Base-by-base conservation (phyloP, 1,140 invertebrate species). In the Rhysida immarginata region DNA sequence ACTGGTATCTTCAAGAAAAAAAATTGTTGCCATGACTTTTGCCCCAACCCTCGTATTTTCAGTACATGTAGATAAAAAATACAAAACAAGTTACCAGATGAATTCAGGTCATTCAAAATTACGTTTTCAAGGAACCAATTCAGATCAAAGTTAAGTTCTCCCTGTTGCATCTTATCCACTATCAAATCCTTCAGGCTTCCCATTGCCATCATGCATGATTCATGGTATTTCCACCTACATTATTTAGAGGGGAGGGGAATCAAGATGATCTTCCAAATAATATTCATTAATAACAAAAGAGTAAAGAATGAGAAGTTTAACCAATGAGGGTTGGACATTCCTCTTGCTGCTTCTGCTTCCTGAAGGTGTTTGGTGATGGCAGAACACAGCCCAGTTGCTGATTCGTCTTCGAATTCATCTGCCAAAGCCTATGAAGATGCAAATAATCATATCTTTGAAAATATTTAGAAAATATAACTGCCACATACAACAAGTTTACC, bases 151-250 rank as follows among this genome's bases (percentile, higher is more conserved):
- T 78, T 76, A 5, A 79, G 65, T 53, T 69, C 70, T 29, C 74
- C 73, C 53, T 69, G 62, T 58, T 74, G 67, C 14, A 77, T 70
- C 44, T 75, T 73, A 35, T 78, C 75, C 2, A 82, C 66, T 16
- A 85, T 69, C 13, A 77, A 53, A 51, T 76, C 71, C 43, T 77
- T 76, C 3, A 76, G 72, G 44, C 71, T 66, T 43, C 78, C 79
- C 1, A 86, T 67, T 1, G 82, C 81, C 49, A 82, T 69, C 68
- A 88, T 78, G 54, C 78, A 80, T 0, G 84, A 78, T 69, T 88
- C 85, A 50, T 83, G 81, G 16, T 84, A 69, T 66, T 87, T 85
- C 85, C 85, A 88, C 73, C 63, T 62, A 26, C 54, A 54, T 14
- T 21, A 29, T 41, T 27, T 21, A 24, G 5, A 54, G n/a, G 35